Evolutionary conservation across 2,113 vertebrate species (phyloP).

Genomic region (Calyptommatus sinebrachiatus): DNA sequence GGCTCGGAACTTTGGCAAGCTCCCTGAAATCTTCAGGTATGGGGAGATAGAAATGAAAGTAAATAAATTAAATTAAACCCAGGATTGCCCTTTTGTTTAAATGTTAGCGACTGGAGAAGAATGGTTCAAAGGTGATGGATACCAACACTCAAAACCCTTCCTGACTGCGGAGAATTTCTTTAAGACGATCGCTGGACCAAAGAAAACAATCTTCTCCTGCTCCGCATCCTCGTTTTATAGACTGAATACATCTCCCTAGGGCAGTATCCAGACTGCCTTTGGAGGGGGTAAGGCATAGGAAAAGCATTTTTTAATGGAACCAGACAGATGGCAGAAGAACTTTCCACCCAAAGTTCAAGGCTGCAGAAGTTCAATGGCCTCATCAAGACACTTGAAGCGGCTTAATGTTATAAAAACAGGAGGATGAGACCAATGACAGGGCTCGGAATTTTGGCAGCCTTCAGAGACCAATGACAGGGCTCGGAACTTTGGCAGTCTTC

Average conservation of each 20-base stretch:
- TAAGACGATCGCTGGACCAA: neutral
- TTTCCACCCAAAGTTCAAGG: neutral
- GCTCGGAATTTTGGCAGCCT: too few relatives aligned
- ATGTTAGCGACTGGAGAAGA: rapidly evolving
- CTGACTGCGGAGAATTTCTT: neutral
- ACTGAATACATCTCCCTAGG: neutral
- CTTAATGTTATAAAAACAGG: too few relatives aligned
- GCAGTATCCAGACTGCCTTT: neutral
- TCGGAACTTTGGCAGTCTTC: too few relatives aligned
- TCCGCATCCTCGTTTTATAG: neutral
- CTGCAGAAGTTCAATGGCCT: neutral
- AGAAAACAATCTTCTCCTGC: neutral
- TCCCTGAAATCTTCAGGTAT: too few relatives aligned
- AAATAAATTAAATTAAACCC: conserved; percentile 61
- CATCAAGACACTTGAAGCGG: too few relatives aligned
- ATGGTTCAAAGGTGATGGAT: rapidly evolving
- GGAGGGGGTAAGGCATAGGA: neutral
- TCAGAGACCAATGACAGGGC: too few relatives aligned
- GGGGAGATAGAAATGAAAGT: too few relatives aligned
- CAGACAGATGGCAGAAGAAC: neutral
- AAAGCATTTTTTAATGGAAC: neutral
- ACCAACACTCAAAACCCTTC: neutral
- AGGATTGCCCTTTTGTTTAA: conserved; percentile 30
- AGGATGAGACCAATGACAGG: too few relatives aligned
- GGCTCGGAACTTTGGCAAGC: too few relatives aligned